Evolutionary conservation across 2,797 vertebrate genomes (phyloP), one percentile per base, ranked within the genome.

Genomic region (Phaenicophaeus curvirostris): DNA sequence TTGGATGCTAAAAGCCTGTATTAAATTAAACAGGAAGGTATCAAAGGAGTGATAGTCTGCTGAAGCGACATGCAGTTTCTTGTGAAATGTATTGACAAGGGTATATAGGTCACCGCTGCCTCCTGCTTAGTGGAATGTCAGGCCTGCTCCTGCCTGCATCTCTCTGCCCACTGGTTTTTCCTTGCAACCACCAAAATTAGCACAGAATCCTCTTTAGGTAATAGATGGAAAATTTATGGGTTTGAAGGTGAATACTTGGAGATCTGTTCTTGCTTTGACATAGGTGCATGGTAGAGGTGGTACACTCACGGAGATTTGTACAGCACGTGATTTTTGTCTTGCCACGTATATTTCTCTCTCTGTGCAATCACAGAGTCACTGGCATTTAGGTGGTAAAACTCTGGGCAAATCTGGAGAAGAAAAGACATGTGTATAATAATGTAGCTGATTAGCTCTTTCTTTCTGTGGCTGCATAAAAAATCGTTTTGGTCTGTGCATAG

Each of bases 1-100:
- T 86, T 90, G 94, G 83, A 76, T 88, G 61, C 44, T 90, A 76
- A 90, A 86, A 94, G 72, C 28, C 59, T 88, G 91, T 35, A 69
- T 84, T 95, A 94, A 92, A 88, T 95, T 91, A 88, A 95, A 82
- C 85, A 93, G 74, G 77, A 94, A 95, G 71, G 76, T 96, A 95
- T 79, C 85, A 94, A 86, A 97, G 92, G 89, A 95, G 85, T 89
- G 73, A 33, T 91, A 81, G 90, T 96, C 94, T 96, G 92, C 89
- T 90, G 91, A 88, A 96, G 86, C 2, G 0, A 90, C 83, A 92
- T 69, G 58, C 44, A 86, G 79, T 86, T 96, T 81, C 92, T 94
- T 51, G 42, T 84, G 94, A 94, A 94, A 89, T 39, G 79, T 82
- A 92, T 90, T 76, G 87, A 91, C 76, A 84, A 86, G 79, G 82